Percentiles rank a stretch among this genome's conserved stretches.
Conservation (phyloP, 2,797 vertebrate species). For the Sebastes taczanowskii region DNA sequence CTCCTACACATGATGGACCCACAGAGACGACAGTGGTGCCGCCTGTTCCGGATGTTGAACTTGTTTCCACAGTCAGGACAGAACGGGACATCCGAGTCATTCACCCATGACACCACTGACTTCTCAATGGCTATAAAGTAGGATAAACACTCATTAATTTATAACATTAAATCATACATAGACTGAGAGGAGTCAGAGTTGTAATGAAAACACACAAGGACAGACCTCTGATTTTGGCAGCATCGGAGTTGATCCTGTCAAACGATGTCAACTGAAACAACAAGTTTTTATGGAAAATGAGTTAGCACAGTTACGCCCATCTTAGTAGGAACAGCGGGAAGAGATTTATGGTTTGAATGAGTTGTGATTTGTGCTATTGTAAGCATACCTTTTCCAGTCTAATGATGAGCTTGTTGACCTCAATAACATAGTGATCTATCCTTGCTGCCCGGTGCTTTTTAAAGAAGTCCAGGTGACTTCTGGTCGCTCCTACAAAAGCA, state of each 20-base stretch:
- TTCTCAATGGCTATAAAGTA: constrained; percentile 89
- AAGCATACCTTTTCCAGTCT: constrained; percentile 94
- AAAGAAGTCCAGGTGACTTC: constrained; percentile 92
- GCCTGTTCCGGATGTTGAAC: constrained; percentile 93
- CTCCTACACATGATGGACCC: constrained; percentile 98
- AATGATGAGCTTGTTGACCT: constrained; percentile 98
- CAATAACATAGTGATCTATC: constrained; percentile 98
- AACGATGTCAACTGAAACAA: constrained; percentile 92
- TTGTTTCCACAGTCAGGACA: constrained; percentile 97
- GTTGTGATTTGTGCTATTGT: background rate
- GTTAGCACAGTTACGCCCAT: background rate
- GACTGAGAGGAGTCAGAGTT: background rate
- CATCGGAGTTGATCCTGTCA: constrained; percentile 91
- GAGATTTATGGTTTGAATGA: background rate
- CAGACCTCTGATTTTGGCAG: constrained; percentile 94
- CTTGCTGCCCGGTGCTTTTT: constrained; percentile 95
- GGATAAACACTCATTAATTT: background rate
- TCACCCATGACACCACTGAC: constrained; percentile 97
- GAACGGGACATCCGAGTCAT: constrained; percentile 95
- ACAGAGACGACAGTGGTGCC: constrained; percentile 97
- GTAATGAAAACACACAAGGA: background rate
- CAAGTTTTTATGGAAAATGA: constrained; percentile 38
- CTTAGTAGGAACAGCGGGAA: background rate
- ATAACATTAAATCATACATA: background rate
- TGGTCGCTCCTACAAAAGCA: constrained; percentile 82